These are phyloP conservation scores for Neotragus moschatus DNA, from an alignment of 2,113 vertebrate genomes.

Conservation along the genomic window DNA sequence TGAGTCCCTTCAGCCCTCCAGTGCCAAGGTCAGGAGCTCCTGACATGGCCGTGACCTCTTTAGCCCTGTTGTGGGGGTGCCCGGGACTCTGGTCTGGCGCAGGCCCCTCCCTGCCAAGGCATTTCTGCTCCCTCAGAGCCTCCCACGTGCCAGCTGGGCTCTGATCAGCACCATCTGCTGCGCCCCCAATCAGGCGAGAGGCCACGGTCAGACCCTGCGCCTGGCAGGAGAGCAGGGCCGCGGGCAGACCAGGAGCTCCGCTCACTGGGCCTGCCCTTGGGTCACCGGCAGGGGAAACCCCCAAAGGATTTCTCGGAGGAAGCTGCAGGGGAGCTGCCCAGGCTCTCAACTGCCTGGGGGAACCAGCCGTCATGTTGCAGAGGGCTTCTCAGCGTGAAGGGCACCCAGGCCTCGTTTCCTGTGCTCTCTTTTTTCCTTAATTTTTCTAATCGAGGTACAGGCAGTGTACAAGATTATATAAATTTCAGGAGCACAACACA, in stretches of 20 bases:
- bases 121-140: not conserved
- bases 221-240: not conserved
- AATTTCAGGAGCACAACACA: not conserved
- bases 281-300: not conserved
- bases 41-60: not conserved
- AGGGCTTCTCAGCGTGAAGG: not conserved
- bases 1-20: not conserved
- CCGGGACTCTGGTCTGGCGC: not conserved
- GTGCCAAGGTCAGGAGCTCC: not conserved
- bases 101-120: too few relatives aligned
- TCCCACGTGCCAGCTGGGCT: not conserved
- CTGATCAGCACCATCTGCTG: conserved; percentile 18
- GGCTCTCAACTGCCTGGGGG: not conserved
- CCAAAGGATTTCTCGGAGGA: not conserved
- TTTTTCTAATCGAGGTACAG: not conserved
- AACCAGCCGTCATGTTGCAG: not conserved
- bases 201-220: not conserved
- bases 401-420: not conserved
- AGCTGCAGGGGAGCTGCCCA: not conserved
- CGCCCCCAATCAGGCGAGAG: not conserved
- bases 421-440: not conserved
- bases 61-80: not conserved
- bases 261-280: not conserved
- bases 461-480: not conserved
- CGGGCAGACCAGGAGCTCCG: not conserved